Evolutionary conservation across 2,113 vertebrate genomes (phyloP).

Genomic region (Phasianus colchicus): DNA sequence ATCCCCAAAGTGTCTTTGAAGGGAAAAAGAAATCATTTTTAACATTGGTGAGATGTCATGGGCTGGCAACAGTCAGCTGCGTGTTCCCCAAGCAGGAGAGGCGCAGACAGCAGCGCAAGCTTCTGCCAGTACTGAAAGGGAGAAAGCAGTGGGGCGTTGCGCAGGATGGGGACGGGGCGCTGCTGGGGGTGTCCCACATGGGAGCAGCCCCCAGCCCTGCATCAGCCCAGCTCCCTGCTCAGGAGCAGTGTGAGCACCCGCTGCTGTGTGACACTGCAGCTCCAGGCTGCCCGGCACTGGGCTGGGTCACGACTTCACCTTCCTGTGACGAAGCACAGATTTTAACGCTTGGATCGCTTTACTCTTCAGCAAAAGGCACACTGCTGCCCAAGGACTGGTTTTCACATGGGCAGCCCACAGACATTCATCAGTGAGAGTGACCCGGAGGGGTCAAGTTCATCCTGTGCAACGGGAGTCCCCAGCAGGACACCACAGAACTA

Average conservation of each 20-base stretch:
- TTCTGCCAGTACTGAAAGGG: background rate
- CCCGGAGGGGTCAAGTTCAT: slow-evolving; percentile 37
- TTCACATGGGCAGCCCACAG: background rate
- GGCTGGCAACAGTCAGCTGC: background rate
- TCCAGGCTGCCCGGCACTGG: too few relatives aligned
- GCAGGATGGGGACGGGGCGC: background rate
- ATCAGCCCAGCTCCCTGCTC: too few relatives aligned
- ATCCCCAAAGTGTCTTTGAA: background rate
- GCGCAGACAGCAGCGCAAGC: background rate
- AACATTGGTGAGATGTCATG: rapidly evolving
- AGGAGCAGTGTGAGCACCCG: too few relatives aligned
- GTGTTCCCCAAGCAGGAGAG: background rate
- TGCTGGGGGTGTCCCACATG: too few relatives aligned
- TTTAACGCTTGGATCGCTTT: too few relatives aligned
- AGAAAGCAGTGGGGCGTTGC: rapidly evolving
- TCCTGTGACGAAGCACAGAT: too few relatives aligned
- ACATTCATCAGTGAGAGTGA: slow-evolving; percentile 27
- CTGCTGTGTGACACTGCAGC: too few relatives aligned
- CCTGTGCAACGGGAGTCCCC: background rate
- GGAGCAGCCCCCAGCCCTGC: too few relatives aligned
- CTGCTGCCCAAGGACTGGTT: too few relatives aligned
- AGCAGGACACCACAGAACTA: background rate
- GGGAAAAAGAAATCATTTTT: background rate
- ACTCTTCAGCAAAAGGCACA: too few relatives aligned
- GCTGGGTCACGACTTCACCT: too few relatives aligned